Evolutionary conservation across 1,140 invertebrate species (phyloP), one percentile per base, ranked within the genome.

Genomic region (Gerris buenoi): DNA sequence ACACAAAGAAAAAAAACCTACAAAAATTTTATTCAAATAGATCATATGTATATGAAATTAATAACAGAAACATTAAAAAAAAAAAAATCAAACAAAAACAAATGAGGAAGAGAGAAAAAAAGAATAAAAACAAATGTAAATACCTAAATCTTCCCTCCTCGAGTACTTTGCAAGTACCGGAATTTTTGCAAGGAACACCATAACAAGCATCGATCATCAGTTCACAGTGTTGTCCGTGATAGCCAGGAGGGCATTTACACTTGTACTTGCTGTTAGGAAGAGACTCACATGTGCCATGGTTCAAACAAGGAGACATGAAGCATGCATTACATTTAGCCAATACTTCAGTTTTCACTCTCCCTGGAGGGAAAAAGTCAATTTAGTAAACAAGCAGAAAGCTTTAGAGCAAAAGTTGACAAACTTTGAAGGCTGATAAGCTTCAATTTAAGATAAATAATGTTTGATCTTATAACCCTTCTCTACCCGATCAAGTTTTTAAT

Each of bases 141-240:
- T 77, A 91, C 89, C 87, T 88, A 78, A 95, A 94, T 74, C 93
- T 81, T 64, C 93, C 91, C 79, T 93, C 90, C 77, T 95, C 91
- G 58, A 95, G 78, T 71, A 96, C 86, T 76, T 88, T 90, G 77
- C 93, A 96, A 67, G 85, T 87, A 73, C 87, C 87, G 68, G 87
- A 82, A 76, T 95, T 91, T 63, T 87, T 80, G 76, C 93, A 97
- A 18, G 95, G 95, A 76, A 91, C 88, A 28, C 91, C 94, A 79
- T 95, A 98, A 81, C 96, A 98, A 66, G 95, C 94, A 79, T 96
- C 93, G 75, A 97, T 96, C 83, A 93, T 88, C 76, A 89, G 83
- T 77, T 96, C 88, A 79, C 96, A 98, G 73, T 90, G 85, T 73
- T 87, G 85, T 63, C 95, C 95, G 77, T 95, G 90, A 82, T 86